Evolutionary conservation across 2,797 vertebrate species (phyloP).

Genomic region (Poecilia picta): DNA sequence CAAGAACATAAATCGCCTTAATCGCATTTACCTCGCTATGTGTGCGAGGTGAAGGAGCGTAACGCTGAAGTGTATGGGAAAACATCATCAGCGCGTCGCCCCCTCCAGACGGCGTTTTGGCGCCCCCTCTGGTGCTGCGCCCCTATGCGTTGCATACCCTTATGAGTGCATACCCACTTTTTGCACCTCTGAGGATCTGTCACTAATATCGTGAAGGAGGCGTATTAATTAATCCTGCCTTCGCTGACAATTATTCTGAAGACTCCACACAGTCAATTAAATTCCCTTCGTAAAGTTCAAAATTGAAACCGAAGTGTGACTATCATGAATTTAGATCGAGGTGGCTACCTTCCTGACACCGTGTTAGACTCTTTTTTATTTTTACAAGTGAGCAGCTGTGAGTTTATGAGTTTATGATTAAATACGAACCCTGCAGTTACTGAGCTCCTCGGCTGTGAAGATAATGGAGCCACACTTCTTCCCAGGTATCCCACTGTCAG

Average conservation of each 20-base stretch:
- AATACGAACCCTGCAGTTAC: constrained; percentile 90
- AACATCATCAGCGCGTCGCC: no score
- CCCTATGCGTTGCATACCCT: no score
- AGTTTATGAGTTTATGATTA: constrained; percentile 22
- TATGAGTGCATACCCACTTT: no score
- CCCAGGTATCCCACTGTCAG: constrained; percentile 86
- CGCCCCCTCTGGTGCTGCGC: no score
- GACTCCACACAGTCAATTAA: neutral
- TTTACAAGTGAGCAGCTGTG: neutral
- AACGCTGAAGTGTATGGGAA: no score
- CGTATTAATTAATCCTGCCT: neutral
- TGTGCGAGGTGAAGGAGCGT: no score
- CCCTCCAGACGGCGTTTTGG: no score
- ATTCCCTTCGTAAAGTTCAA: constrained; percentile 21
- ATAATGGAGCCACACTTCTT: constrained; percentile 91
- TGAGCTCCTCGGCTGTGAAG: constrained; percentile 90
- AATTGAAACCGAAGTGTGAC: constrained; percentile 18
- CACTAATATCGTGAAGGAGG: neutral
- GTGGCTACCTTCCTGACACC: constrained; percentile 17
- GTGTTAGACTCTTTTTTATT: neutral
- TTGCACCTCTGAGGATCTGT: neutral
- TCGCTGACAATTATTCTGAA: neutral
- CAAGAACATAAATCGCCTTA: no score
- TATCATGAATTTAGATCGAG: constrained; percentile 3
- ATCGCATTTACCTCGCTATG: no score